A percentile compares a stretch with the other conserved stretches of the same genome.
Evolutionary conservation across 2,113 vertebrate species (phyloP).

Genomic region (Sclerurus mexicanus): DNA sequence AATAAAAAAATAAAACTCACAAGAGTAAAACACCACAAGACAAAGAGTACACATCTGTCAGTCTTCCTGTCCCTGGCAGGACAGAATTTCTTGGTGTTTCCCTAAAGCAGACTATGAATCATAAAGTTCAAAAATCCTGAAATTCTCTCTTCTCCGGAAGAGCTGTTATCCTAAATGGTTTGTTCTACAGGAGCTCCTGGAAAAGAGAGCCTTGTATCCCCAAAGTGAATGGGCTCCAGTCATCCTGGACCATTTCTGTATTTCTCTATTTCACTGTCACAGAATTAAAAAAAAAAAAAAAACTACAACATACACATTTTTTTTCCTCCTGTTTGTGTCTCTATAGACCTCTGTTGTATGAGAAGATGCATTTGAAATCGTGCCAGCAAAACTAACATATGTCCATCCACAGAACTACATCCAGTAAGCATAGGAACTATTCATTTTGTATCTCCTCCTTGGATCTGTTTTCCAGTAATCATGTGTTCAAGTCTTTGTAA

Average conservation of each 20-base stretch:
- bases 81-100: background rate
- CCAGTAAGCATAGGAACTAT: background rate
- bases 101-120: background rate
- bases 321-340: background rate
- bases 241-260: background rate
- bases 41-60: background rate
- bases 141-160: background rate
- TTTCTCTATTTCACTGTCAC: background rate
- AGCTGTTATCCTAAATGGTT: background rate
- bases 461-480: conserved; percentile 23
- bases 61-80: background rate
- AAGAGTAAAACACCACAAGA: background rate
- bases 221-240: background rate
- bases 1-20: background rate
- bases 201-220: background rate
- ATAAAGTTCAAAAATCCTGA: background rate
- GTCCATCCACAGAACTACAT: background rate
- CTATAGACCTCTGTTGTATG: background rate
- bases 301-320: background rate
- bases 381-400: background rate
- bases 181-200: background rate
- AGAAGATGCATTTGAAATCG: background rate
- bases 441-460: background rate
- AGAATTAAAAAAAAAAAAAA: background rate
- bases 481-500: conserved; percentile 26